These are phyloP conservation scores for Sylvilagus floridanus DNA, from an alignment of 2,797 vertebrate genomes.

Conservation along the genomic window DNA sequence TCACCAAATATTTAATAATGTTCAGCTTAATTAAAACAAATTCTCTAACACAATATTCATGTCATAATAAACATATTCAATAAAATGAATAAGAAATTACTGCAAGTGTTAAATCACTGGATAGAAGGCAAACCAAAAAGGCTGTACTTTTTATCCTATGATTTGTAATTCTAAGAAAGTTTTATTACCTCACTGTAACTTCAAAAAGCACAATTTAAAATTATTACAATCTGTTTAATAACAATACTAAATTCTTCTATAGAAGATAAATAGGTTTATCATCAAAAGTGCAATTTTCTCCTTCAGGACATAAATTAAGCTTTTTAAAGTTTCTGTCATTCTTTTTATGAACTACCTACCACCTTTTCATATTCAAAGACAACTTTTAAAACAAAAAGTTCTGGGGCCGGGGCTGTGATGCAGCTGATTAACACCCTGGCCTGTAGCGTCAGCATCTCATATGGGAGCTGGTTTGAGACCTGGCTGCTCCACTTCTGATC, in stretches of 20 bases:
- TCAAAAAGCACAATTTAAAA: neutral
- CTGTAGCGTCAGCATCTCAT: too few species aligned
- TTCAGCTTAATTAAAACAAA: conserved; percentile 13
- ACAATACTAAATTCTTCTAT: neutral
- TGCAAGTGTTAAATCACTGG: neutral
- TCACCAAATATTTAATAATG: neutral
- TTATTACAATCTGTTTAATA: neutral
- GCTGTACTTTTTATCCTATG: neutral
- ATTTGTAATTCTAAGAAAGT: conserved; percentile 28
- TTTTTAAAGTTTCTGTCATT: neutral
- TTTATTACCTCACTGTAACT: neutral
- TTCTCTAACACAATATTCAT: neutral
- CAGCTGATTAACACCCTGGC: too few species aligned
- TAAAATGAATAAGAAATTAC: neutral
- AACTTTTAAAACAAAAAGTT: neutral
- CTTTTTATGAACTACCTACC: too few species aligned
- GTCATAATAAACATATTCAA: neutral
- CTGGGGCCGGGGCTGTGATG: too few species aligned
- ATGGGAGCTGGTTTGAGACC: too few species aligned
- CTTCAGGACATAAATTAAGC: neutral
- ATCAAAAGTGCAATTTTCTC: neutral
- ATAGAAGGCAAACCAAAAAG: neutral
- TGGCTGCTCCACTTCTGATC: too few species aligned
- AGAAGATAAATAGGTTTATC: neutral
- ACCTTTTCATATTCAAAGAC: neutral